Evolutionary conservation across 2,113 vertebrate species (phyloP), one percentile per base, ranked within the genome.

Genomic region (Pelecanus crispus): DNA sequence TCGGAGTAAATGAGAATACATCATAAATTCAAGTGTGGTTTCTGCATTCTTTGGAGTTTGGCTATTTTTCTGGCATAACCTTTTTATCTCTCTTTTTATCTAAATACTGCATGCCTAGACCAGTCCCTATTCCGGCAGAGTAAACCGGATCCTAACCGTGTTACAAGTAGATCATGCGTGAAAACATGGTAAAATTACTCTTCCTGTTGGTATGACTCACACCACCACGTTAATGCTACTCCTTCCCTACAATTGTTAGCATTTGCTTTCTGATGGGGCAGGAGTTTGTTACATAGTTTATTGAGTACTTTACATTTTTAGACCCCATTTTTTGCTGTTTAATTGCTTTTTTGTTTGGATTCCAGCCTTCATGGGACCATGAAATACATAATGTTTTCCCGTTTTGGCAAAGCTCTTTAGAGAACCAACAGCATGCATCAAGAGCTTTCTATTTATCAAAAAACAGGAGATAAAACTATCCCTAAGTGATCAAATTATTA

Each of bases 31-130:
- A 17, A 19, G 6, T 34, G 21, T 44, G 17, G 10, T 53, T 73
- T 9, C 18, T 24, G 19, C 31, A 9, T 21, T 42, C 38, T 68
- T 71, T 58, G 2, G 19, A 28, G 20, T 40, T 44, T 6, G 14
- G 6, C 24, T 47, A 0, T 0, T 36, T 49, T 70, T 59, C 38
- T 68, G 6, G 3, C 13, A 20, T 38, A 66, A 50, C 2, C 0
- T 44, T 81, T 77, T 68, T 9, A 4, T 13, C 6, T 52, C 7
- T 75, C 4, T 29, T 74, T 94, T 68, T 31, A 16, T 66, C 2
- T 58, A 32, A 90, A 29, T 58, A 9, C 58, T 55, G 16, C 3
- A 3, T 74, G n/a, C 5, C 18, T n/a, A 4, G 13, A 19, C 13
- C 20, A 34, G n/a, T 52, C 42, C 11, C 4, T 55, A 2, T 6